Base-by-base conservation (phyloP, 2,888 invertebrate genomes). In the Chymomyza amoena region DNA sequence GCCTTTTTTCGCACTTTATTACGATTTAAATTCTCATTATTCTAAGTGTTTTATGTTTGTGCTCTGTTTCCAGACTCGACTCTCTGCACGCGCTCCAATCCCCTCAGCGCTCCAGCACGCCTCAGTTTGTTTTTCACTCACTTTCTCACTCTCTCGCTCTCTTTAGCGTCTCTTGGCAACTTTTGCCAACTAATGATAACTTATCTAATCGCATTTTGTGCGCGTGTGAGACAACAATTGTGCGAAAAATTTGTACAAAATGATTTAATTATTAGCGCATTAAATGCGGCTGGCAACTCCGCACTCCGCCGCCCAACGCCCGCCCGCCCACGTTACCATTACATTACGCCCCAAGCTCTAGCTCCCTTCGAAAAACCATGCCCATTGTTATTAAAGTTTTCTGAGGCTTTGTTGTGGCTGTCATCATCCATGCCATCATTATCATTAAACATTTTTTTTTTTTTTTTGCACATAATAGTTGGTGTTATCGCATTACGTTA, bases 21-120 rank as follows among this genome's bases (percentile, higher is more conserved):
- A 81, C 83, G 77, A 76, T 80, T 83, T 85, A 82, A 83, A 82
- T 83, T 85, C 83, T 82, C 83, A 83, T 83, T 83, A 83, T 57
- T 57, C 57, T 57, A 57, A 57, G 57, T 57, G 57, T 57, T 57
- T 57, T 57, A 57, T 57, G 57, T 57, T 57, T 18, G 18, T 54
- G 16, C 52, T 15, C 51, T 18, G 16, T 16, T 16, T 18, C 18
- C 52, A 54, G 52, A 18, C 18, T 54, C n/a, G 52, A 18, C 18
- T 54, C n/a, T 51, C 51, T 18, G 25, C 18, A 25, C 25, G 57
- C 39, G 39, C 13, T 4, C 13, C 39, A 45, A 13, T 45, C 39
- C 39, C 39, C n/a, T n/a, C 4, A 25, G 39, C 10, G 39, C n/a
- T 54, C 10, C 16, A 7, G 32, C 32, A 32, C 32, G 32, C 9